Base-by-base conservation (phyloP, 2,797 vertebrate genomes). In the Sebastes dallii region DNA sequence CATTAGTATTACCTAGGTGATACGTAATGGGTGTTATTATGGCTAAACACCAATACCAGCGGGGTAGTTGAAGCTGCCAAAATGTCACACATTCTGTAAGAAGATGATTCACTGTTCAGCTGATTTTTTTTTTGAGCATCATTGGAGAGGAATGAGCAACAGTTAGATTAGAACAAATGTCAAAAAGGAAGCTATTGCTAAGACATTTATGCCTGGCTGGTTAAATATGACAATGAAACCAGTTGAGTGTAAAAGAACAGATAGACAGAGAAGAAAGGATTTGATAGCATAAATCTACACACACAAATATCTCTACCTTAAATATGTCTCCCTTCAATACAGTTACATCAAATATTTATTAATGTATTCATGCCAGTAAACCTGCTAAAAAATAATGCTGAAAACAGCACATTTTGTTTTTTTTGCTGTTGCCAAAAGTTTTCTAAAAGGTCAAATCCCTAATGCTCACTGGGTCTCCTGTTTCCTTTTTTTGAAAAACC, bases 161-260 rank as follows among this genome's bases (percentile, higher is more conserved):
- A 61, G 60, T 56, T 8, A 46, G 59, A 81, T 56, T 4, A 58
- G 58, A 64, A 20, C 42, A 39, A 75, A 80, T 64, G 58, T 59
- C 62, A 80, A 71, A 67, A 74, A 66, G 39, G 12, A 80, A 59
- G 66, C 22, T 7, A 8, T 4, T 24, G 32, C 39, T 67, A 16
- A 54, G 56, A 79, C 6, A 22, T 22, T 24, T 11, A 5, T 42
- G 72, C 32, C 46, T 12, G 32, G 2, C 27, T 65, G 54, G 58
- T 61, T 32, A 7, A 34, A 70, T 12, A 39, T 32, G 34, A 55
- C 9, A 3, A 39, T 27, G 18, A 52, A 58, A 58, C 5, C 12
- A 36, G 20, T 3, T 39, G 25, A 66, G 66, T 27, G 36, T 24
- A 24, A 59, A 30, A 16, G 8, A 78, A 76, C 4, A 67, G 14